A percentile compares a stretch with the other conserved stretches of the same genome.
These are phyloP conservation scores for Pycnomerus fuliginosus DNA, from an alignment of 2,888 invertebrate genomes.

Conservation along the genomic window DNA sequence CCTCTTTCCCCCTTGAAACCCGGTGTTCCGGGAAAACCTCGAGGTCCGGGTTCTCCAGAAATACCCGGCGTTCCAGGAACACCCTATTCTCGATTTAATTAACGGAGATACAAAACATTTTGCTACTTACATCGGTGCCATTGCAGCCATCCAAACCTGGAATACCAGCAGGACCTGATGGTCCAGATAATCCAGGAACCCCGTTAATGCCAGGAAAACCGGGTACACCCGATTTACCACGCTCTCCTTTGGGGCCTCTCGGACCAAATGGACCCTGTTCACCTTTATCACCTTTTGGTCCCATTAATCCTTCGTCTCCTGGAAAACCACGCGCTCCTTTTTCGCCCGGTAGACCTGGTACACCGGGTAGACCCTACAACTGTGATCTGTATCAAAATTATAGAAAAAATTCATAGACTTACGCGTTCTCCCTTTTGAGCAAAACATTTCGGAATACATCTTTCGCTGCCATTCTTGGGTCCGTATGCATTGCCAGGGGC, in stretches of 20 bases:
- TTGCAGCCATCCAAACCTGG: constrained; percentile 94
- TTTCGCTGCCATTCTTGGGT: constrained; percentile 60
- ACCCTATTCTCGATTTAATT: constrained; percentile 60
- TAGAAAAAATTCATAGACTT: constrained; percentile 38
- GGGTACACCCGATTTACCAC: constrained; percentile 83
- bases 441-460: constrained; percentile 82
- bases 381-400: constrained; percentile 1
- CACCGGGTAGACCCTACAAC: constrained; percentile 71
- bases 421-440: constrained; percentile 85
- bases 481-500: constrained; percentile 52
- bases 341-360: constrained; percentile 69
- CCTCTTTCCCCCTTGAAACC: constrained; percentile 79
- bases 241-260: constrained; percentile 80
- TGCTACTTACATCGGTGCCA: constrained; percentile 80
- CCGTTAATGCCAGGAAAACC: constrained; percentile 81
- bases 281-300: constrained; percentile 87
- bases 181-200: constrained; percentile 69
- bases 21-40: constrained; percentile 67
- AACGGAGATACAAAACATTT: constrained; percentile 3
- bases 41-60: constrained; percentile 71
- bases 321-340: constrained; percentile 78
- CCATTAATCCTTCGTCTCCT: constrained; percentile 81
- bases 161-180: constrained; percentile 70
- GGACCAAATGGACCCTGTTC: constrained; percentile 80
- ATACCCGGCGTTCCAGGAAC: constrained; percentile 69